A percentile compares a stretch with the other conserved stretches of the same genome.
These are phyloP conservation scores for Tapirus indicus DNA, from an alignment of 2,797 vertebrate species.

Conservation along the genomic window DNA sequence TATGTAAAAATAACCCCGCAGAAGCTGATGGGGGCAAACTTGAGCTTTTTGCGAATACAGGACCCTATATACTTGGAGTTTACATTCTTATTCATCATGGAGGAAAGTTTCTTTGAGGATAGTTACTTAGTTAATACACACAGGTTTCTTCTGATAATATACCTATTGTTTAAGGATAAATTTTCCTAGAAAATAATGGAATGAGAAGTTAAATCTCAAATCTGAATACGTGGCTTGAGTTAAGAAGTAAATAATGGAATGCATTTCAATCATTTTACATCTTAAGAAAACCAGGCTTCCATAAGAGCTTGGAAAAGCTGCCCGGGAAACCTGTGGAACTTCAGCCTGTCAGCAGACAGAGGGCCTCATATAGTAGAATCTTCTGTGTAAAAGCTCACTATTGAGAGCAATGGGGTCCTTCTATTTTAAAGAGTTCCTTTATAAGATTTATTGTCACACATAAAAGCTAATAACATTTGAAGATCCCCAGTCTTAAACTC, in stretches of 20 bases:
- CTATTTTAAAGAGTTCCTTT: conserved; percentile 38
- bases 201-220: conserved; percentile 33
- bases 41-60: background rate
- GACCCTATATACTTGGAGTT: background rate
- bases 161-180: background rate
- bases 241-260: conserved; percentile 11
- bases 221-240: background rate
- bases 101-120: conserved; percentile 14
- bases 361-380: background rate
- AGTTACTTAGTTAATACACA: background rate
- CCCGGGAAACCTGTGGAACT: background rate
- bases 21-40: background rate
- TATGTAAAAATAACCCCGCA: background rate
- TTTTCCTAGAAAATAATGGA: conserved; percentile 17
- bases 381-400: background rate
- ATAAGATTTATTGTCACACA: background rate
- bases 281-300: background rate
- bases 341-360: background rate
- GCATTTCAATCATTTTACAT: background rate
- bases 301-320: background rate
- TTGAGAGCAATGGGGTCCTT: background rate
- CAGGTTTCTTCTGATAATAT: background rate
- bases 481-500: conserved; percentile 22
- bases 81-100: background rate
- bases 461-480: conserved; percentile 41